phyloP scores from a whole-genome alignment of 1,140 invertebrate species.

The Vanessa atalanta region DNA sequence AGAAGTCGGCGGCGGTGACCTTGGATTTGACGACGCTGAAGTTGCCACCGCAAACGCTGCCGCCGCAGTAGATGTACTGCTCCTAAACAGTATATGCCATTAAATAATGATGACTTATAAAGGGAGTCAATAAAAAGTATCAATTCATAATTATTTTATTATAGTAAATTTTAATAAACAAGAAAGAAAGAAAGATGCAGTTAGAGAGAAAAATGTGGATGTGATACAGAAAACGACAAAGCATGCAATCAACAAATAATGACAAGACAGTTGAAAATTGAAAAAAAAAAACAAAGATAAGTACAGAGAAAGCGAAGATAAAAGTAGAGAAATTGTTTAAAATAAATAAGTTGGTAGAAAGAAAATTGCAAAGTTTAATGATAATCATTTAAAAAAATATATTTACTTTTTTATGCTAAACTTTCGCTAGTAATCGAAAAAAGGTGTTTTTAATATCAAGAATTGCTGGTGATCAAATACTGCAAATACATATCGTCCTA shows the following conservation, averaged over 20 bases:
- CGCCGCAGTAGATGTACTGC: slow-evolving; percentile 93
- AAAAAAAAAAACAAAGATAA: slow-evolving; percentile 2
- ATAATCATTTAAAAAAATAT: too few species aligned
- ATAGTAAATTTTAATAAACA: not conserved
- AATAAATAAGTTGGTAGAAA: not conserved
- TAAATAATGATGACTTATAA: slow-evolving; percentile 8
- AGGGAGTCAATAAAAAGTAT: not conserved
- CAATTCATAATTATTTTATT: not conserved
- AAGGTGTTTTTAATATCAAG: slow-evolving; percentile 18
- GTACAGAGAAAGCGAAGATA: slow-evolving; percentile 16
- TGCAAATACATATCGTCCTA: not conserved
- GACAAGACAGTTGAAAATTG: not conserved
- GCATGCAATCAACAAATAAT: slow-evolving; percentile 9
- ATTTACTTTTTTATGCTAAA: too few species aligned
- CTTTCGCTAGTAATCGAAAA: slow-evolving; percentile 9
- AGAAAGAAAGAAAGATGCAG: slow-evolving; percentile 9
- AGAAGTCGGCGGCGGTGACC: slow-evolving; percentile 71
- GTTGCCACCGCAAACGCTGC: slow-evolving; percentile 96
- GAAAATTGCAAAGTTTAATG: too few species aligned
- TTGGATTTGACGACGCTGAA: slow-evolving; percentile 91
- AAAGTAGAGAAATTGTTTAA: not conserved
- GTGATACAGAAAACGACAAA: slow-evolving; percentile 12
- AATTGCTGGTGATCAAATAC: slow-evolving; percentile 13
- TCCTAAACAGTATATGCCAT: slow-evolving; percentile 81
- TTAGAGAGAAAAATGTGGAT: slow-evolving; percentile 10